Evolutionary conservation across 2,797 vertebrate genomes (phyloP).

Genomic region (Phataginus tricuspis): DNA sequence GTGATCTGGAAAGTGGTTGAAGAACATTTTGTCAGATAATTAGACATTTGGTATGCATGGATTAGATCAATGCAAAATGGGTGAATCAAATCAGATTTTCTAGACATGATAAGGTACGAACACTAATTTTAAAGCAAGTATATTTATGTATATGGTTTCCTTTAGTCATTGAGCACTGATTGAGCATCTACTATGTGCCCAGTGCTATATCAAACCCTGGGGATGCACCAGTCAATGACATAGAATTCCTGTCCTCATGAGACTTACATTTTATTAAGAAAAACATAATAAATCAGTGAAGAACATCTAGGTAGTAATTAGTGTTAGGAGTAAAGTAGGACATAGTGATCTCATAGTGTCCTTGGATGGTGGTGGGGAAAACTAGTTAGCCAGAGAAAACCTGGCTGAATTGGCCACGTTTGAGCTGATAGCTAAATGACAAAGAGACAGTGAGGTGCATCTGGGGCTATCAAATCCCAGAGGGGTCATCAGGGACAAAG

Average conservation of each 20-base stretch:
- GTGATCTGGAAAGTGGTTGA: not conserved
- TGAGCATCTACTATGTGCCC: not conserved
- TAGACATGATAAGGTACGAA: not conserved
- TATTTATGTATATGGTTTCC: not conserved
- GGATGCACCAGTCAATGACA: not conserved
- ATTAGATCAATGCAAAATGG: not conserved
- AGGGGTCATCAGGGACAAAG: not conserved
- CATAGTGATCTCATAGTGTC: not conserved
- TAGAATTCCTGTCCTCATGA: not conserved
- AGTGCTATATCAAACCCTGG: not conserved
- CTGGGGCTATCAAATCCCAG: not conserved
- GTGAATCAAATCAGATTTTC: not conserved
- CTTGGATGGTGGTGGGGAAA: not conserved
- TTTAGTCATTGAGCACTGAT: not conserved
- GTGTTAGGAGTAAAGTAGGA: not conserved
- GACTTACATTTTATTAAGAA: not conserved
- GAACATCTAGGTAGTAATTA: not conserved
- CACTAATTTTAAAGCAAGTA: slow-evolving; percentile 15
- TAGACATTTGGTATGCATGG: not conserved
- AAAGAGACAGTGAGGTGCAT: not conserved
- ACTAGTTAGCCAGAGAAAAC: not conserved
- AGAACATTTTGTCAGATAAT: not conserved
- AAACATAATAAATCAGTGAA: not conserved
- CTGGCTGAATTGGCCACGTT: not conserved
- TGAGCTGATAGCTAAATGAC: not conserved